Conservation (phyloP, 2,888 invertebrate species). For the Cremastinae sp. region DNA sequence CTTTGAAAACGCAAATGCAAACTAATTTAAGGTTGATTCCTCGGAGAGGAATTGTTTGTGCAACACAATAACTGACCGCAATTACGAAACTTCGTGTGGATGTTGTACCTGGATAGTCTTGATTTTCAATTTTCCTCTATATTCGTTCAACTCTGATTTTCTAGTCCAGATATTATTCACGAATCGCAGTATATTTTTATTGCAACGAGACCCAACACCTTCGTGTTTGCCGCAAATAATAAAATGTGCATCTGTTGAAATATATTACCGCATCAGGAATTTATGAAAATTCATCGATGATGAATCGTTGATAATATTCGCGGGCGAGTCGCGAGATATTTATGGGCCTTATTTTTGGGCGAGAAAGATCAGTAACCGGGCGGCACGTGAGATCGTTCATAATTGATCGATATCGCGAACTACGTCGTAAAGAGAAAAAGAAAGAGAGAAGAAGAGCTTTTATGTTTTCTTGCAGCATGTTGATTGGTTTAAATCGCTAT, state of each 20-base stretch:
- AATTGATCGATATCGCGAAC: slow-evolving; percentile 51
- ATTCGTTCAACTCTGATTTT: too few relatives aligned
- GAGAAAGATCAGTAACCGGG: slow-evolving; percentile 10
- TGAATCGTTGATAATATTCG: neutral
- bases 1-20: slow-evolving; percentile 17
- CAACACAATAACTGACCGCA: neutral
- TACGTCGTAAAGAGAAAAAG: neutral
- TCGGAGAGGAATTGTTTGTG: neutral
- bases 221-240: too few relatives aligned
- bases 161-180: too few relatives aligned
- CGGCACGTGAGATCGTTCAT: slow-evolving; percentile 36
- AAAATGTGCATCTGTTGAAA: too few relatives aligned
- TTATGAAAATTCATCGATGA: neutral
- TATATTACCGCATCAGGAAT: neutral
- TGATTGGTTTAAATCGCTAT: slow-evolving; percentile 73
- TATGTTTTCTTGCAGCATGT: slow-evolving; percentile 63
- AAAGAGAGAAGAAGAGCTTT: slow-evolving; percentile 46
- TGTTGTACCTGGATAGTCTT: neutral
- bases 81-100: neutral
- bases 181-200: too few relatives aligned
- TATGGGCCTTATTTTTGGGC: neutral
- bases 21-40: slow-evolving; percentile 3
- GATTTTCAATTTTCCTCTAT: neutral
- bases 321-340: neutral
- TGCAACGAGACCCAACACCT: too few relatives aligned